Conservation (phyloP, 2,113 vertebrate genomes). For the Hepsetus odoe region DNA sequence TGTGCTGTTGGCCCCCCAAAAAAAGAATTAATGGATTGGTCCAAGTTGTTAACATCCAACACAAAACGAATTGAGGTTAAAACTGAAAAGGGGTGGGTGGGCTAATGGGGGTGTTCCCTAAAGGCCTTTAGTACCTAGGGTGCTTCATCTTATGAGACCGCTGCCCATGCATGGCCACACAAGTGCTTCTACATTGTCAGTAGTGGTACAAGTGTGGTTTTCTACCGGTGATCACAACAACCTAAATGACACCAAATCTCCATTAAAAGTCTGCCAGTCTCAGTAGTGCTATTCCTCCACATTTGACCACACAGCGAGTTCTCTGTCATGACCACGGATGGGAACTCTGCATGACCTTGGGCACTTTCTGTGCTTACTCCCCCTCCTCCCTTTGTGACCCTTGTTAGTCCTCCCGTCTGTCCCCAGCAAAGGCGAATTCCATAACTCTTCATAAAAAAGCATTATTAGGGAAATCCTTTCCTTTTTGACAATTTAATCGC, state of each 20-base stretch:
- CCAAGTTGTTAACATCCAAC: conserved; percentile 85
- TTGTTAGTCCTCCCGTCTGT: conserved; percentile 69
- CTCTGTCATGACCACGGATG: conserved; percentile 55
- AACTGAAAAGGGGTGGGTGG: conserved; percentile 47
- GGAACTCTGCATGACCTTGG: conserved; percentile 81
- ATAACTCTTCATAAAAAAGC: conserved; percentile 80
- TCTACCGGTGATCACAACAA: too few species aligned
- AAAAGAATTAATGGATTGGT: conserved; percentile 77
- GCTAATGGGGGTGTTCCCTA: background rate
- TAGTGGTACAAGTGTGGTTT: too few species aligned
- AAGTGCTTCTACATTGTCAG: background rate
- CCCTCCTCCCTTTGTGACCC: conserved; percentile 68
- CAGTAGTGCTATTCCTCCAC: background rate
- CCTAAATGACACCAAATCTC: too few species aligned
- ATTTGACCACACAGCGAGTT: conserved; percentile 63
- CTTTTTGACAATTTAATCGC: conserved; percentile 93
- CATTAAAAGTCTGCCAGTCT: background rate
- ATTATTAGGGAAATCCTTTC: conserved; percentile 86
- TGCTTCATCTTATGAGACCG: conserved; percentile 28
- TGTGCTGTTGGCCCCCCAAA: conserved; percentile 80
- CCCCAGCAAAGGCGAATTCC: conserved; percentile 75
- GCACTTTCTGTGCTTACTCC: conserved; percentile 58
- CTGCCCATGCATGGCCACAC: conserved; percentile 3
- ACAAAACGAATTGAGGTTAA: conserved; percentile 83
- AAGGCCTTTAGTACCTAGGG: conserved; percentile 3